phyloP scores from a whole-genome alignment of 2,113 vertebrate species.

The Melanostigma gelatinosum region DNA sequence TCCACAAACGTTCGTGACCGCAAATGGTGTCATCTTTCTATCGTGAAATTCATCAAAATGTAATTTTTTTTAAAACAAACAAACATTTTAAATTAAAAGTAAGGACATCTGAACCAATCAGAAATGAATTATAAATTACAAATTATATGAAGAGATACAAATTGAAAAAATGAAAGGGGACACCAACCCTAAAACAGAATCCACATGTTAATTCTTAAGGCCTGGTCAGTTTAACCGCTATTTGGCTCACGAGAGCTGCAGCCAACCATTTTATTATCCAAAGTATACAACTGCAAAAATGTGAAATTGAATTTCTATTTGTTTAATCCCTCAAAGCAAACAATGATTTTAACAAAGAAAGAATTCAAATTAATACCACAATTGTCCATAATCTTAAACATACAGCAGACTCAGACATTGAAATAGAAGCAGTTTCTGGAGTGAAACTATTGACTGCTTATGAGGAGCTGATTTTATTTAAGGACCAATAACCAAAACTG shows the following conservation, averaged over 20 bases:
- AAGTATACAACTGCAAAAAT: background rate
- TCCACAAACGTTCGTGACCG: background rate
- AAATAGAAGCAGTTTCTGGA: background rate
- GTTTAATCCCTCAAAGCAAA: background rate
- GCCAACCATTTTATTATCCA: background rate
- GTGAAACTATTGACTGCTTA: background rate
- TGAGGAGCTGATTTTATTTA: background rate
- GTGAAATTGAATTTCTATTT: background rate
- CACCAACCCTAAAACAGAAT: constrained; percentile 41
- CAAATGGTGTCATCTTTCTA: background rate
- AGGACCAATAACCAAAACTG: background rate
- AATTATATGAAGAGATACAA: constrained; percentile 22
- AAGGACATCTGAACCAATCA: background rate
- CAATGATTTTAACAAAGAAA: background rate
- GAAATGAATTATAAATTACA: no score
- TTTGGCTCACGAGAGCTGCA: background rate
- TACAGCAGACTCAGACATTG: background rate
- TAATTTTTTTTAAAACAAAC: background rate
- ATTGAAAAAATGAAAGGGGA: constrained; percentile 45
- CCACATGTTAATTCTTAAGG: constrained; percentile 9
- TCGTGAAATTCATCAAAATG: background rate
- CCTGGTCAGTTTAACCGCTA: background rate
- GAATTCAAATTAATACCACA: no score
- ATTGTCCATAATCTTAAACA: background rate
- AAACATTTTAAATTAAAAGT: background rate